Base-by-base conservation (phyloP, 2,113 vertebrate species). In the Holacanthus passer region DNA sequence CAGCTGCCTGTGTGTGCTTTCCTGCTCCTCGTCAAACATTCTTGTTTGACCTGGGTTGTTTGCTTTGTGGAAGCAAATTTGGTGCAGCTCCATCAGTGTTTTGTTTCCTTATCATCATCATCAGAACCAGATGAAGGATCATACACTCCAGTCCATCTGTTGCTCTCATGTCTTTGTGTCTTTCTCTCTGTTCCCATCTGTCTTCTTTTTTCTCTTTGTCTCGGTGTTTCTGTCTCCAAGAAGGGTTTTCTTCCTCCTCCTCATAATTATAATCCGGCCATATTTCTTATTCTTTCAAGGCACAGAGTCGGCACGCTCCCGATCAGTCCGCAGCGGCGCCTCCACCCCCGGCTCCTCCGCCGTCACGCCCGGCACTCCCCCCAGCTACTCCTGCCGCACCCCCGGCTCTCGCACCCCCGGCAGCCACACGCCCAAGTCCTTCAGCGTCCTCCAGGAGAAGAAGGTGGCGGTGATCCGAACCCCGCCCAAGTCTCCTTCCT, bases 391-490 rank as follows among this genome's bases (percentile, higher is more conserved):
- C 73, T 98, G 97, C 83, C 97, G 98, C 82, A 98, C 97, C 2
- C 97, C 97, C 0, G 97, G 97, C 84, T 97, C 96, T 1, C 96
- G 97, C 87, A 98, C 97, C 31, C 97, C 97, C 0, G 97, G 98
- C 73, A 98, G 97, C 84, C 97, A 97, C 87, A 98, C 97, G 0
- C 97, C 97, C 71, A 98, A 96, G 89, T 98, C 98, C 88, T 96
- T 96, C 88, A 97, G 97, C 88, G 90, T 97, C 88, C 94, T 97
- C 77, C 96, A 97, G 88, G 98, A 99, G 93, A 98, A 97, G 95
- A 99, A 98, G 93, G 96, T 98, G n/a, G 97, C 98, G 11, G 96
- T 98, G 88, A 97, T 98, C 73, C 96, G 97, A 50, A 99, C 97
- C 31, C 97, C 98, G 75, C 98, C 98, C 31, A 99, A 99, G 93